Conservation (phyloP, 2,113 vertebrate genomes). For the Gymnobelideus leadbeateri region DNA sequence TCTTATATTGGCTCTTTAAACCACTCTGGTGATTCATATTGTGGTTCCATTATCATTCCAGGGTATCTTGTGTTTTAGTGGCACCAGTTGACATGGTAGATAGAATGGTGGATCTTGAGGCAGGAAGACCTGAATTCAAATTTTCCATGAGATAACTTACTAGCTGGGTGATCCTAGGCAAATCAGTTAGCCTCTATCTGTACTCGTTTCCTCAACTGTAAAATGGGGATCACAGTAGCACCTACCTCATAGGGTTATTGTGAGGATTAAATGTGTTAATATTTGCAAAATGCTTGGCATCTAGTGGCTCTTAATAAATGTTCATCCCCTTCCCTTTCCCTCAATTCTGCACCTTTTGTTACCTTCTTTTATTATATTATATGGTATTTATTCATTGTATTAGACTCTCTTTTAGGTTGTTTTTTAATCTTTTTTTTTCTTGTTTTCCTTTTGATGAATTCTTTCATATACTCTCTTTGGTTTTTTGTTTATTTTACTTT, state of each 20-base stretch:
- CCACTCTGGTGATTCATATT: neutral
- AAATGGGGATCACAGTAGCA: neutral
- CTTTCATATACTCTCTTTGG: neutral
- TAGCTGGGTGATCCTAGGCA: neutral
- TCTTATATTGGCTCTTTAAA: neutral
- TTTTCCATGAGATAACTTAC: neutral
- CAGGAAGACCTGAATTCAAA: neutral
- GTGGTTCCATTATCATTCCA: neutral
- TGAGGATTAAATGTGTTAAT: neutral
- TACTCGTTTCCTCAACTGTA: neutral
- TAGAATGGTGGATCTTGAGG: no score
- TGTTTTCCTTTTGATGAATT: neutral
- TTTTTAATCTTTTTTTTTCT: no score
- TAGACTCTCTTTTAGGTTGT: neutral
- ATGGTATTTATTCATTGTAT: slow-evolving; percentile 17
- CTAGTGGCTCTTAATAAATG: neutral
- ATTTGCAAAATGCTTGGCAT: neutral
- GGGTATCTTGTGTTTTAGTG: neutral
- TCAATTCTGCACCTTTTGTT: neutral
- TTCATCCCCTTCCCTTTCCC: neutral
- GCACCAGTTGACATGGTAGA: neutral
- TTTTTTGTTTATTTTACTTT: neutral
- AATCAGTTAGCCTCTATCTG: neutral
- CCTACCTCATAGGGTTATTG: neutral
- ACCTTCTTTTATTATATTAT: neutral